Evolutionary conservation across 1,140 invertebrate genomes (phyloP).

Genomic region (Zaprionus tsacasi): DNA sequence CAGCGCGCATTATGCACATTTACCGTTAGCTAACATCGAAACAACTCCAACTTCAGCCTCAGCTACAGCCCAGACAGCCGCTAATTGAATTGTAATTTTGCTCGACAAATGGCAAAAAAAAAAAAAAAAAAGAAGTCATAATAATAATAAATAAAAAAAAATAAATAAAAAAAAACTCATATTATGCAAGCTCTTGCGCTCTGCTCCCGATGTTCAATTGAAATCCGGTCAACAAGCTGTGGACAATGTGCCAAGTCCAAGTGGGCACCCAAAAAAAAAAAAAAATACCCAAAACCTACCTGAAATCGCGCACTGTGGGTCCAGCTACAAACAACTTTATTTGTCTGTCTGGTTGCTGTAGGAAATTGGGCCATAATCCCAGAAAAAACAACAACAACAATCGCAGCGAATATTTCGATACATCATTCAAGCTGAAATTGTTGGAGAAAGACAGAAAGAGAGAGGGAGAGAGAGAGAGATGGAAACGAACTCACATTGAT

Average conservation of each 20-base stretch:
- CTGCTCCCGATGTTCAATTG: conserved; percentile 27
- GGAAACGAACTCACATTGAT: conserved; percentile 11
- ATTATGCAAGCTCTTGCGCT: conserved; percentile 42
- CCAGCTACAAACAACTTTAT: conserved; percentile 29
- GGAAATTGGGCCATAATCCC: conserved; percentile 37
- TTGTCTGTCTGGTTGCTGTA: conserved; percentile 12
- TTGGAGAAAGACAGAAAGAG: no score
- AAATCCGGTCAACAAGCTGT: conserved; percentile 42
- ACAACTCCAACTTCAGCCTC: background rate
- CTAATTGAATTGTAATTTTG: conserved; percentile 42
- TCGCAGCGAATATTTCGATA: conserved; percentile 24
- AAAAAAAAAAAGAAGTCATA: background rate
- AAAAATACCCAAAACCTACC: conserved; percentile 4
- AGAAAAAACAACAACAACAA: background rate
- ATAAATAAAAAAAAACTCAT: conserved; percentile 9
- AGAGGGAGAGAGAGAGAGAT: background rate
- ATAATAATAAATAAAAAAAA: background rate
- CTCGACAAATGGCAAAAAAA: background rate
- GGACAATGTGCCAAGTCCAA: conserved; percentile 42
- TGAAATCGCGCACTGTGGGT: background rate
- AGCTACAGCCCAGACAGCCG: background rate
- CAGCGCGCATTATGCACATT: background rate
- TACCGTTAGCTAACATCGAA: conserved; percentile 3
- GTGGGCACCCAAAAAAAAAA: conserved; percentile 13
- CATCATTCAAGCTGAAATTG: conserved; percentile 34